Evolutionary conservation across 1,140 invertebrate species (phyloP).

Genomic region (Rhagoletis zephyria): DNA sequence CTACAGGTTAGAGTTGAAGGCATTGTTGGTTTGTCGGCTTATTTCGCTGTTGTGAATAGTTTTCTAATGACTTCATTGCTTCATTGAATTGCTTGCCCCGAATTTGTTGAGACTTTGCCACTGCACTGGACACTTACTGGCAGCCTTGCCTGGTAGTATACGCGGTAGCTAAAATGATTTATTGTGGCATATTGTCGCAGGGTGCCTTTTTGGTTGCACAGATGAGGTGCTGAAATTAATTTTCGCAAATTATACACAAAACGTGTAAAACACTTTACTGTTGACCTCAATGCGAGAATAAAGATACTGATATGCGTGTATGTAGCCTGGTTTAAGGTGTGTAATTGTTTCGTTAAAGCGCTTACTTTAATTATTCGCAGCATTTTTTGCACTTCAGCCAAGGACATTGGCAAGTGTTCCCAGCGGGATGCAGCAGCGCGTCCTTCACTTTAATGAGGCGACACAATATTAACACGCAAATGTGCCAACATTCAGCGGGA

Average conservation of each 20-base stretch:
- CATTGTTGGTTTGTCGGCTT: not conserved
- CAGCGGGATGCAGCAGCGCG: constrained; percentile 4
- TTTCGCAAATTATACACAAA: not conserved
- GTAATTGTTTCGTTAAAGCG: constrained; percentile 25
- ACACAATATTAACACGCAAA: constrained; percentile 13
- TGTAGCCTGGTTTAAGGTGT: constrained; percentile 1
- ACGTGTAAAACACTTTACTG: not conserved
- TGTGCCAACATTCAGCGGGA: not conserved
- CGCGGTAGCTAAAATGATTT: constrained; percentile 25
- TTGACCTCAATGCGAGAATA: constrained; percentile 3
- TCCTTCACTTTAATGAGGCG: constrained; percentile 35
- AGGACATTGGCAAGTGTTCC: constrained; percentile 10
- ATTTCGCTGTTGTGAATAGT: constrained; percentile 22
- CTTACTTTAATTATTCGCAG: constrained; percentile 35
- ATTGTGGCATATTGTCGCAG: constrained; percentile 33
- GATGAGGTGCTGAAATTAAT: constrained; percentile 30
- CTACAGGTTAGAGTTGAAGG: not conserved
- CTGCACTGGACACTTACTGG: not conserved
- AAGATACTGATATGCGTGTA: not conserved
- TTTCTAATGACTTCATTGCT: constrained; percentile 50
- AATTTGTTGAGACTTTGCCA: constrained; percentile 39
- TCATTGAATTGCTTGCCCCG: constrained; percentile 41
- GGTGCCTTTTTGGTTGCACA: not conserved
- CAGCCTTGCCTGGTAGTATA: not conserved
- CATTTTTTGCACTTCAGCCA: not conserved